phyloP scores from a whole-genome alignment of 2,888 invertebrate genomes.

The Eupithecia subumbrata region DNA sequence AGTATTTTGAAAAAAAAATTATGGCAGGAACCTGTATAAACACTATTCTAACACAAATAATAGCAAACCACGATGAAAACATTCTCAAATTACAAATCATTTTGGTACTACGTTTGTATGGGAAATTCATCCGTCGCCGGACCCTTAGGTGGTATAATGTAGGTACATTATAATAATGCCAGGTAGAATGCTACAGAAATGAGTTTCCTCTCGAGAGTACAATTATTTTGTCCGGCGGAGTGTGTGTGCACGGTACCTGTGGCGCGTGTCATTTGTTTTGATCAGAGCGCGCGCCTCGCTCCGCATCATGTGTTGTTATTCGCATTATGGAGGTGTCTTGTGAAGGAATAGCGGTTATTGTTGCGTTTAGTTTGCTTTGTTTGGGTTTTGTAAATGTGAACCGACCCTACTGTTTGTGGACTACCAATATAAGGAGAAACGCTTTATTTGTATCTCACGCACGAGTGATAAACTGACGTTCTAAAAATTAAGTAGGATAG shows the following conservation, averaged over 20 bases:
- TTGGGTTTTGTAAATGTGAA: not conserved
- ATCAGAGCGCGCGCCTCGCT: conserved; percentile 36
- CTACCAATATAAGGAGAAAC: not conserved
- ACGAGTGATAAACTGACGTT: too few species aligned
- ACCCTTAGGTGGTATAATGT: too few species aligned
- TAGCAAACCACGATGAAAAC: too few species aligned
- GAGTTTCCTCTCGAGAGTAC: not conserved
- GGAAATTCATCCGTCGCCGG: too few species aligned
- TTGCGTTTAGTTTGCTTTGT: not conserved
- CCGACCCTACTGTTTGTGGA: not conserved
- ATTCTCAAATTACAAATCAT: too few species aligned
- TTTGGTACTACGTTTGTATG: too few species aligned
- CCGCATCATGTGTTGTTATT: conserved; percentile 54
- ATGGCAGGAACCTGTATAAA: too few species aligned
- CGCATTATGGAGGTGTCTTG: conserved; percentile 43
- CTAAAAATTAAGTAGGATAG: too few species aligned
- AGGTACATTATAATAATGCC: not conserved
- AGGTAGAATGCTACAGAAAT: not conserved
- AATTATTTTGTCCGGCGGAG: not conserved
- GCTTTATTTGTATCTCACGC: not conserved
- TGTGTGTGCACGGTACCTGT: too few species aligned
- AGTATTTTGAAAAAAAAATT: too few species aligned
- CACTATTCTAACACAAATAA: too few species aligned
- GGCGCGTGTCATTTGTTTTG: too few species aligned
- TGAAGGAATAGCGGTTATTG: conserved; percentile 7